Evolutionary conservation across 1,140 invertebrate genomes (phyloP), one percentile per base, ranked within the genome.

Genomic region (Patella vulgata): DNA sequence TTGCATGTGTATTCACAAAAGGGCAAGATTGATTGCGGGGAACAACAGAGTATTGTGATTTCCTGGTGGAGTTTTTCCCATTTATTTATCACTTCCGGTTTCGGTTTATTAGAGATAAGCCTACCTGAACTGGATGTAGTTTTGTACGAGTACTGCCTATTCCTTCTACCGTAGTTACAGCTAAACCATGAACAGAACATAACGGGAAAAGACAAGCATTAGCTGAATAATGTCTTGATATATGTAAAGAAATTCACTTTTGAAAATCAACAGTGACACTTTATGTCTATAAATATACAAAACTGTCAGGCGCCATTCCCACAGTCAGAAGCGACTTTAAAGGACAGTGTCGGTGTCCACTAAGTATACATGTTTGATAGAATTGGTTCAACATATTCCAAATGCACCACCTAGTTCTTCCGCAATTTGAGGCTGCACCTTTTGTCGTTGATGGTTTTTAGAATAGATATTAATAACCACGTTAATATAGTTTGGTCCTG

Each of bases 151-250:
- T 87, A 75, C 88, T 90, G 11, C 92, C 91, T 43, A 94, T 80
- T 2, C 91, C 91, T 82, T 95, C 93, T 9, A 92, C 85, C 0
- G 93, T 95, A 2, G 88, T 90, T 43, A 96, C 90, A 39, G 89
- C 87, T 89, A 91, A 91, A 40, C 90, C 91, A 63, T 90, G 84
- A 63, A 90, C 90, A 8, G 87, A 88, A 63, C 90, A 88, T n/a
- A 92, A 79, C 14, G 90, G 87, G 1, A 89, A 87, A 27, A 92
- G 72, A 75, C 91, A 92, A 6, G 80, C 71, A 81, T 97, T 97
- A 0, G 92, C 91, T 11, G 93, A 90, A 54, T 92, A 85, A 85
- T 97, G 93, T 77, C 94, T 95, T 40, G 73, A 25, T 57, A 17
- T 23, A 17, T 3, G 51, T 31, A 28, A 57, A 61, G 60, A 21